Percentiles rank a stretch among this genome's conserved stretches.
Conservation (phyloP, 2,797 vertebrate genomes). For the Urophycis tenuis region DNA sequence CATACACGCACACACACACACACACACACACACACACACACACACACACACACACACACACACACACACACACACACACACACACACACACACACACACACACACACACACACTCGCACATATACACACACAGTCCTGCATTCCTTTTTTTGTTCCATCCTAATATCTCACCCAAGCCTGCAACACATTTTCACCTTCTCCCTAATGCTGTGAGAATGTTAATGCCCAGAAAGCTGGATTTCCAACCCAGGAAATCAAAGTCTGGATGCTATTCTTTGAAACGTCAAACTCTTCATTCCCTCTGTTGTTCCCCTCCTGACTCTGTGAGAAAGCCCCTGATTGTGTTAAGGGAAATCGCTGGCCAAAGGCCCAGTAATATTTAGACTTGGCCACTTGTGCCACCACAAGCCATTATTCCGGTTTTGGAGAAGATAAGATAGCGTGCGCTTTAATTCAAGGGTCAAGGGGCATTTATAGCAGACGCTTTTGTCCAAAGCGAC, state of each 20-base stretch:
- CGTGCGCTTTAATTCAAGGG: too few relatives aligned
- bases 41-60: too few relatives aligned
- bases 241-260: constrained; percentile 40
- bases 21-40: too few relatives aligned
- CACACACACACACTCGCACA: too few relatives aligned
- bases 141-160: constrained; percentile 27
- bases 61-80: too few relatives aligned
- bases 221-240: constrained; percentile 66
- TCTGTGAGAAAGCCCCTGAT: constrained; percentile 43
- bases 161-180: constrained; percentile 38
- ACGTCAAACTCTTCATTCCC: constrained; percentile 45
- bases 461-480: too few relatives aligned
- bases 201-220: constrained; percentile 54
- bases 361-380: not conserved
- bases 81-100: too few relatives aligned
- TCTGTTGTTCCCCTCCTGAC: constrained; percentile 33
- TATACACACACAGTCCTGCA: too few relatives aligned
- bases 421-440: too few relatives aligned
- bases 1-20: not conserved
- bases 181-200: constrained; percentile 40
- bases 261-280: constrained; percentile 44
- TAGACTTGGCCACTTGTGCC: too few relatives aligned
- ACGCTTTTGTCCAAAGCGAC: too few relatives aligned
- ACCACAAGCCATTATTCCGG: too few relatives aligned
- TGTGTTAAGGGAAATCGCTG: not conserved